These are phyloP conservation scores for Xiphorhynchus elegans DNA, from an alignment of 2,113 vertebrate species.

Conservation along the genomic window DNA sequence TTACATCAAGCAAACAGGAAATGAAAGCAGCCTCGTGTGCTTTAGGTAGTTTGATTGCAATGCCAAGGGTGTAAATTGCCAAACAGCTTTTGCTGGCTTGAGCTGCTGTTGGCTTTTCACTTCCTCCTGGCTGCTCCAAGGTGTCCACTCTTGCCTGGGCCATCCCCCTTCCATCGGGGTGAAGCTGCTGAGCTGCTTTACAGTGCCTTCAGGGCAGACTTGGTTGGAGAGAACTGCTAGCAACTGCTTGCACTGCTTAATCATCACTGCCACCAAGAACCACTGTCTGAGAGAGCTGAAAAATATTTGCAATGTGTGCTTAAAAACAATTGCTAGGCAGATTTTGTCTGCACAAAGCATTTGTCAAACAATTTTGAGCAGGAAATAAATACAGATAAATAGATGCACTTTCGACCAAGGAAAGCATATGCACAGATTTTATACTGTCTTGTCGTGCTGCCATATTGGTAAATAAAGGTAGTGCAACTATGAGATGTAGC, in stretches of 20 bases:
- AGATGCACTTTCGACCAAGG: not conserved
- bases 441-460: not conserved
- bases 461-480: not conserved
- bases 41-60: not conserved
- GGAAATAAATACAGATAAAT: not conserved
- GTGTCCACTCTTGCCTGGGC: not conserved
- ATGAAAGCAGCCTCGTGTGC: not conserved
- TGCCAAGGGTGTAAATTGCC: not conserved
- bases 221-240: not conserved
- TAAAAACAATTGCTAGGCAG: constrained; percentile 2
- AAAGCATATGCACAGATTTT: not conserved
- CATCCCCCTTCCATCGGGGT: not conserved
- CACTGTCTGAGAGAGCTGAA: not conserved
- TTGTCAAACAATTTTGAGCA: not conserved
- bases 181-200: not conserved
- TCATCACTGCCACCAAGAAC: not conserved
- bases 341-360: not conserved
- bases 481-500: not conserved
- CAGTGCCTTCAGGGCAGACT: not conserved
- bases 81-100: not conserved
- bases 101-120: not conserved
- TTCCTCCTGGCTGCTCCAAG: not conserved
- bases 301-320: not conserved
- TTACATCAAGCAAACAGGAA: constrained; percentile 45
- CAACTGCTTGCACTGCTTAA: not conserved